Conservation (phyloP, 2,113 vertebrate genomes). For the chimpanzee (Pan troglodytes) region DNA sequence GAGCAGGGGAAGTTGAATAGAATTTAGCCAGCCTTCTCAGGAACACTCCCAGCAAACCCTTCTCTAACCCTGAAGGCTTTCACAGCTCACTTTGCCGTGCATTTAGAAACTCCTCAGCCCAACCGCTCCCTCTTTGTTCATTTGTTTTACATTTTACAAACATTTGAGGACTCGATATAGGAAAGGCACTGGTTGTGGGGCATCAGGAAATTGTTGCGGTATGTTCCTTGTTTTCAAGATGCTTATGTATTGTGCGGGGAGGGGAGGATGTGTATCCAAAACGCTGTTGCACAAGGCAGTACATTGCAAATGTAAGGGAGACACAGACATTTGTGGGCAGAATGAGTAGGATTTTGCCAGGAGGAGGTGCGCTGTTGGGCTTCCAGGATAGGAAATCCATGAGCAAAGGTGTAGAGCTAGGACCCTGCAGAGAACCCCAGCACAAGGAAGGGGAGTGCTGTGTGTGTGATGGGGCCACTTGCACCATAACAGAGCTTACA, state of each 20-base stretch:
- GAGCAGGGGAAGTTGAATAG: neutral
- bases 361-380: neutral
- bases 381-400: neutral
- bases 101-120: neutral
- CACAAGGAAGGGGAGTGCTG: neutral
- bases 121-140: neutral
- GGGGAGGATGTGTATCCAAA: neutral
- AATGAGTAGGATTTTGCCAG: neutral
- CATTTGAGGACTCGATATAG: neutral
- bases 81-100: neutral
- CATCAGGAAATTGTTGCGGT: neutral
- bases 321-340: neutral
- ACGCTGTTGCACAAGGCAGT: neutral
- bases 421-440: neutral
- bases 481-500: neutral
- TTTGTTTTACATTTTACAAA: conserved; percentile 32
- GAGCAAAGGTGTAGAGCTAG: neutral
- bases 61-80: neutral
- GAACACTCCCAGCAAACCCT: neutral
- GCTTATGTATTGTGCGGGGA: neutral
- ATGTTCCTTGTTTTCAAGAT: neutral
- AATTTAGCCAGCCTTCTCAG: neutral
- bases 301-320: neutral
- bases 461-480: neutral
- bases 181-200: neutral